Conservation (phyloP, 1,140 invertebrate genomes). For the Lepidurus couesii region DNA sequence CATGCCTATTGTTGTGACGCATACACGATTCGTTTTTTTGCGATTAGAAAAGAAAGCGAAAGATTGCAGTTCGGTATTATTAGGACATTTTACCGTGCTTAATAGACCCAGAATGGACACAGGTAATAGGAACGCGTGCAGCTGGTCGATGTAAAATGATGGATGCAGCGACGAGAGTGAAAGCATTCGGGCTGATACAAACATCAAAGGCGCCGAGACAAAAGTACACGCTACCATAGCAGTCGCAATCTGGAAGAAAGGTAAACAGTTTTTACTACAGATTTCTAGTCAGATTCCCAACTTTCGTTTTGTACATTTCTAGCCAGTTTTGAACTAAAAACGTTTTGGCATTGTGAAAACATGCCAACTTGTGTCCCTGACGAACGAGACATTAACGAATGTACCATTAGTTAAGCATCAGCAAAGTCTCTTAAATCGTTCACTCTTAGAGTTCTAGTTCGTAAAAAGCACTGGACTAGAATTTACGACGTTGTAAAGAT, state of each 20-base stretch:
- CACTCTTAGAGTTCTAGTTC: too few species aligned
- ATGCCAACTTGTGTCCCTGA: too few species aligned
- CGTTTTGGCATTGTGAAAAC: too few species aligned
- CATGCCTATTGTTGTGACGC: slow-evolving; percentile 51
- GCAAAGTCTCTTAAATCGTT: too few species aligned
- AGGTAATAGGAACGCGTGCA: slow-evolving; percentile 75
- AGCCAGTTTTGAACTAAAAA: background rate
- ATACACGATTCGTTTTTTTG: background rate
- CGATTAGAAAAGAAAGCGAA: background rate
- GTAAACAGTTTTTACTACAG: background rate
- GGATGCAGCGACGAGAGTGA: slow-evolving; percentile 61
- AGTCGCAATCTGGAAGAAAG: slow-evolving; percentile 66
- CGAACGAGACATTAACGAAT: too few species aligned
- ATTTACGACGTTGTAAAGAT: too few species aligned
- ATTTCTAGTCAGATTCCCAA: too few species aligned
- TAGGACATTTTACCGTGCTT: slow-evolving; percentile 54
- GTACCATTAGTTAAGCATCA: too few species aligned
- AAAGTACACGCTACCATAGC: slow-evolving; percentile 91
- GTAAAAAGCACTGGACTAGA: too few species aligned
- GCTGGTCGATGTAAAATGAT: slow-evolving; percentile 61
- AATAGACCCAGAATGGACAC: slow-evolving; percentile 69
- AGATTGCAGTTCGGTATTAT: background rate
- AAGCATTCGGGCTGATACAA: slow-evolving; percentile 88
- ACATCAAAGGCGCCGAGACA: slow-evolving; percentile 88
- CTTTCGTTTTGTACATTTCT: too few species aligned